phyloP scores from a whole-genome alignment of 2,888 invertebrate genomes.

The Dasypogon diadema region DNA sequence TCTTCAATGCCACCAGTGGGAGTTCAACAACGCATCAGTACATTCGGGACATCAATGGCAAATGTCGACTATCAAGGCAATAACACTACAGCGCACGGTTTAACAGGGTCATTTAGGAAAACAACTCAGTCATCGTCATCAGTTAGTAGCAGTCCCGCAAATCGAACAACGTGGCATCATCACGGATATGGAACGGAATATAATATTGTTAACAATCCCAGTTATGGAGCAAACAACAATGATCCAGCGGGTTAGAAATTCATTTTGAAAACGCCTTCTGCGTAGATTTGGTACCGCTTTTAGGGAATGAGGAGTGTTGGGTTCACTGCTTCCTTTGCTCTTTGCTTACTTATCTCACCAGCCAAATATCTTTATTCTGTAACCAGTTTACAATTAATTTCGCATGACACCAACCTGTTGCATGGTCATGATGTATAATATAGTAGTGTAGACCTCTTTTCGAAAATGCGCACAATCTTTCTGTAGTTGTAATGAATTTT shows the following conservation, averaged over 20 bases:
- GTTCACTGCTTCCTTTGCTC: background rate
- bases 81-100: constrained; percentile 26
- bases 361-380: background rate
- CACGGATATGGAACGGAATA: constrained; percentile 62
- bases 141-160: constrained; percentile 54
- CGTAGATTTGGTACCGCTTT: constrained; percentile 12
- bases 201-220: constrained; percentile 68
- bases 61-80: constrained; percentile 54
- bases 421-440: background rate
- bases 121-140: constrained; percentile 57
- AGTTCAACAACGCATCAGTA: constrained; percentile 64
- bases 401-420: background rate
- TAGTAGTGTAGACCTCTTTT: background rate
- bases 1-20: constrained; percentile 67
- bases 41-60: constrained; percentile 63
- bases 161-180: constrained; percentile 66
- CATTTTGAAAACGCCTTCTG: constrained; percentile 25
- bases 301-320: constrained; percentile 11
- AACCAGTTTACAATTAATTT: background rate
- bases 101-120: constrained; percentile 57
- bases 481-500: background rate
- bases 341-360: background rate
- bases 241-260: constrained; percentile 66
- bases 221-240: constrained; percentile 64
- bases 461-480: background rate